Conservation (phyloP, 2,888 invertebrate genomes). For the Eurois occulta region DNA sequence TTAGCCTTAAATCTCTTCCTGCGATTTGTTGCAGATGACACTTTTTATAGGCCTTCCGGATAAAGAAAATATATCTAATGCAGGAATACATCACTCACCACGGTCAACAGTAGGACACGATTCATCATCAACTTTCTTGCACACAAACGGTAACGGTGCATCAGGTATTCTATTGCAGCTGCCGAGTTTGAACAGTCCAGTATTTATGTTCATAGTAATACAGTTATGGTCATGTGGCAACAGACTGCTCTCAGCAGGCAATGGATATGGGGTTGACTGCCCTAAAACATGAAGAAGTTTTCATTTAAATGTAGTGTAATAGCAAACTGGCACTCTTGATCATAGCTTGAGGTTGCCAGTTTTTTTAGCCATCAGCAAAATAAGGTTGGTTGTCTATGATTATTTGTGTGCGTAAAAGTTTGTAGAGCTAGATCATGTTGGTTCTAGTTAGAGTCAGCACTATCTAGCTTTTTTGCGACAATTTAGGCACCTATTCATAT, state of each 20-base stretch:
- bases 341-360: neutral
- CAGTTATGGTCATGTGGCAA: constrained; percentile 32
- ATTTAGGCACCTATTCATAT: neutral
- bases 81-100: constrained; percentile 50
- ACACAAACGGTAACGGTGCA: constrained; percentile 56
- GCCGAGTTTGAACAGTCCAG: constrained; percentile 49
- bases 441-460: neutral
- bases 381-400: neutral
- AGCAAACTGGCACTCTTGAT: neutral
- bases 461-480: neutral
- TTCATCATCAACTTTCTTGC: constrained; percentile 65
- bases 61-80: no score
- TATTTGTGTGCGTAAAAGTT: neutral
- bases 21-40: neutral
- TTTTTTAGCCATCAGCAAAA: neutral
- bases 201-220: constrained; percentile 62
- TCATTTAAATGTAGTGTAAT: neutral
- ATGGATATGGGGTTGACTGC: constrained; percentile 56
- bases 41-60: neutral
- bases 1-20: neutral
- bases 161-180: constrained; percentile 23
- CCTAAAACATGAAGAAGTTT: constrained; percentile 39
- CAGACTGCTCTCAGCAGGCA: constrained; percentile 29
- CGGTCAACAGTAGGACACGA: constrained; percentile 68
- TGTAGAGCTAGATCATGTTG: neutral